Base-by-base conservation (phyloP, 2,888 invertebrate species). In the Hyalella azteca region DNA sequence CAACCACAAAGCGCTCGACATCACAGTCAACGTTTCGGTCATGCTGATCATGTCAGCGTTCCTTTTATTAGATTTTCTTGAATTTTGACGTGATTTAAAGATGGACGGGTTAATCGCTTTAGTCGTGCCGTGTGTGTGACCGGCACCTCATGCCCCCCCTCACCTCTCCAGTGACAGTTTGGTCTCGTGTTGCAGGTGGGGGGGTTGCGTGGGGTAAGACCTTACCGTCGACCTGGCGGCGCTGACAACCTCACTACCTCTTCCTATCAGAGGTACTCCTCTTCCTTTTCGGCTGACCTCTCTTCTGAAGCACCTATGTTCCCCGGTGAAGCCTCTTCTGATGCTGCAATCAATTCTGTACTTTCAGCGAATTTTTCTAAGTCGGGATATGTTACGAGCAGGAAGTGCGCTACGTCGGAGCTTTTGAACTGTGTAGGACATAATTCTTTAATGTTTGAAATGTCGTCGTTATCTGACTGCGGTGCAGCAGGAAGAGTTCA, bases 181-280 rank as follows among this genome's bases (percentile, higher is more conserved):
- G 66, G 66, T 66, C 66, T 66, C 66, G 66, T 66, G 66, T 66
- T 66, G 66, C 66, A 66, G 66, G 66, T 66, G 66, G 36, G 66
- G 66, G 66, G 66, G 66, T 32, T 66, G 29, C 66, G 66, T 22
- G 66, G 66, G 66, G 29, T 66, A 66, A 66, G 36, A 36, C 36
- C 66, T 36, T 66, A 39, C 36, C 66, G 66, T 32, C 66, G 66
- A 36, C 66, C 66, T 66, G 66, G 36, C 36, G 22, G 15, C 36
- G 19, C 66, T 39, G 19, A 36, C 66, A 66, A 36, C 66, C n/a
- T 66, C 66, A 4, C 66, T 22, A 36, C 66, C 15, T 45, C 45
- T 11, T 36, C 36, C 36, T 66, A 66, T 66, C 66, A 66, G 66
- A 66, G 29, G 36, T 66, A 66, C 66, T 36, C 66, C 66, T 66